These are phyloP conservation scores for Salpingus planirostris DNA, from an alignment of 2,888 invertebrate species.

Conservation along the genomic window DNA sequence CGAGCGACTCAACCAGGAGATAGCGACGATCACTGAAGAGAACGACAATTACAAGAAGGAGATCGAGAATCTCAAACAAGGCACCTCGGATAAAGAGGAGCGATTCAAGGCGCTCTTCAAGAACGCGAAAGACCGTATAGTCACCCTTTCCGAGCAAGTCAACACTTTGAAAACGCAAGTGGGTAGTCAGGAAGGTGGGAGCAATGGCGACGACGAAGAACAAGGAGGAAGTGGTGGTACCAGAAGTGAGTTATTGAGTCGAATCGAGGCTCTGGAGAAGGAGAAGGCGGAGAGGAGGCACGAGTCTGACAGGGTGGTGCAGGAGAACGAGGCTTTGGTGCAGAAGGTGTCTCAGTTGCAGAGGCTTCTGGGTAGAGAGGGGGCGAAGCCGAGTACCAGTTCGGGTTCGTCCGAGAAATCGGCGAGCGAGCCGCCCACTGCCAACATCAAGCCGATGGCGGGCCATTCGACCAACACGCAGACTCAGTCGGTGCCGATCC, in stretches of 20 bases:
- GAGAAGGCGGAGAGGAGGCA: constrained; percentile 57
- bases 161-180: constrained; percentile 52
- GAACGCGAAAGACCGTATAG: constrained; percentile 66
- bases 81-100: constrained; percentile 41
- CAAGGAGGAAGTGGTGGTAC: not conserved
- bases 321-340: constrained; percentile 58
- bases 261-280: constrained; percentile 56
- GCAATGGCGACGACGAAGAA: constrained; percentile 18
- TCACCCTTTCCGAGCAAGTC: constrained; percentile 62
- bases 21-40: constrained; percentile 42
- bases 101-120: constrained; percentile 51
- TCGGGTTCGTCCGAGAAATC: constrained; percentile 52
- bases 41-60: constrained; percentile 49
- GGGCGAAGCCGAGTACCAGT: constrained; percentile 60
- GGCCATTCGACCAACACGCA: constrained; percentile 44
- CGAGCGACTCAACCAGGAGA: constrained; percentile 42
- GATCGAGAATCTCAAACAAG: constrained; percentile 39
- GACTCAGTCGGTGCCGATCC: constrained; percentile 49
- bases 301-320: constrained; percentile 62
- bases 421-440: constrained; percentile 62
- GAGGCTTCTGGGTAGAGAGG: constrained; percentile 52
- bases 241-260: constrained; percentile 45
- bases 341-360: constrained; percentile 48
- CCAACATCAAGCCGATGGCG: constrained; percentile 92
- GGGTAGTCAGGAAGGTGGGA: constrained; percentile 23